Evolutionary conservation across 2,113 vertebrate genomes (phyloP).

Genomic region (Phaethon lepturus): DNA sequence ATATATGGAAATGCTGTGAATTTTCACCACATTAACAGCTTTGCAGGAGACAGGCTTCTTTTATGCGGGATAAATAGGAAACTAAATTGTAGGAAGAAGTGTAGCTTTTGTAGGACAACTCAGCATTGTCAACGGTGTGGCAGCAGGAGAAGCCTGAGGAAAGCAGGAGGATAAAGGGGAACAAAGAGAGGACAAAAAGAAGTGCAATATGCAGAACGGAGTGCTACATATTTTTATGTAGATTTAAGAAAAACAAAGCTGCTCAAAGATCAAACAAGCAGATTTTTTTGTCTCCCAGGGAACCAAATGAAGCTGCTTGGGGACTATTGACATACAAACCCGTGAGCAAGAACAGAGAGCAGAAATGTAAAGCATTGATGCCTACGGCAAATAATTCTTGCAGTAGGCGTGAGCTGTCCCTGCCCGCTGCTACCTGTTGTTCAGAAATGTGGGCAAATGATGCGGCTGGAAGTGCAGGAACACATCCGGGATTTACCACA

Average conservation of each 20-base stretch:
- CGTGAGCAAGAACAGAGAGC: neutral
- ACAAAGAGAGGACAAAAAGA: neutral
- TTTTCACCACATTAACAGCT: constrained; percentile 1
- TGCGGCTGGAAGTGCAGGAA: neutral
- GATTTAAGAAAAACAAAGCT: neutral
- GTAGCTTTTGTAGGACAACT: neutral
- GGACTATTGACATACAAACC: neutral
- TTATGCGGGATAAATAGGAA: neutral
- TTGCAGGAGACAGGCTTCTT: neutral
- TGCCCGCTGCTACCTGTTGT: neutral
- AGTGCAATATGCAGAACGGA: neutral
- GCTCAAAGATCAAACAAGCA: constrained; percentile 8
- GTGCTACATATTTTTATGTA: neutral
- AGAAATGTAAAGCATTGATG: neutral
- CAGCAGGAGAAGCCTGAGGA: neutral
- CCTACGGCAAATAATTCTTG: neutral
- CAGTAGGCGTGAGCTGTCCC: neutral
- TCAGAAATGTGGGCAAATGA: neutral
- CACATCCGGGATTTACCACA: neutral
- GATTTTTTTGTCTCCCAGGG: neutral
- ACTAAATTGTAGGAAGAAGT: neutral
- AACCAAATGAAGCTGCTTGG: neutral
- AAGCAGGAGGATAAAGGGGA: neutral
- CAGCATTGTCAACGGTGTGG: neutral
- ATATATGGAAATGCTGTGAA: neutral